Conservation (phyloP, 2,113 vertebrate species). For the Panthera leo region DNA sequence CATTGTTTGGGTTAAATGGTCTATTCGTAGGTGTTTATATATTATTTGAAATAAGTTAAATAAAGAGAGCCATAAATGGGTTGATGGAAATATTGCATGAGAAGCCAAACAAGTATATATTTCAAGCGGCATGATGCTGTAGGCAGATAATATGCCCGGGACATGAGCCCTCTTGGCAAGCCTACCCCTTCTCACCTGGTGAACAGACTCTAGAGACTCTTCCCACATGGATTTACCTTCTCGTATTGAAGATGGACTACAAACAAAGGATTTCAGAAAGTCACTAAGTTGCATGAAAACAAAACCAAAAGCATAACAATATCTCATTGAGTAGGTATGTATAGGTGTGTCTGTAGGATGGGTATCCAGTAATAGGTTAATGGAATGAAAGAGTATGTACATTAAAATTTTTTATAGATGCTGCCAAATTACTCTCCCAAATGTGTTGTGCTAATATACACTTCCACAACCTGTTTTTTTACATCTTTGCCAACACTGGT, state of each 20-base stretch:
- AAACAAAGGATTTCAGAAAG: not conserved
- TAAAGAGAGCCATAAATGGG: not conserved
- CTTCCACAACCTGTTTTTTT: not conserved
- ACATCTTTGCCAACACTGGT: not conserved
- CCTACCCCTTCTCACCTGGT: not conserved
- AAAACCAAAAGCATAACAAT: not conserved
- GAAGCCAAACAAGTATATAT: not conserved
- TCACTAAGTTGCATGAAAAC: not conserved
- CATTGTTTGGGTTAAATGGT: not conserved
- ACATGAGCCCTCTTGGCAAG: not conserved
- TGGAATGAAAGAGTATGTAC: not conserved
- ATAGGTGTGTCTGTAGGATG: not conserved
- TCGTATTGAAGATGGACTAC: not conserved
- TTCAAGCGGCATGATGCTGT: not conserved
- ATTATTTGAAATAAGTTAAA: not conserved
- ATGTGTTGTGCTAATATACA: not conserved
- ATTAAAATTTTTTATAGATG: not conserved
- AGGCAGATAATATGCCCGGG: not conserved
- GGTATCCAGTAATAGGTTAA: not conserved
- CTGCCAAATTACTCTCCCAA: slow-evolving; percentile 9
- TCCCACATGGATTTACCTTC: not conserved
- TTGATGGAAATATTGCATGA: not conserved
- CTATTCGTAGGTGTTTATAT: not conserved
- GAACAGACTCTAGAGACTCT: not conserved
- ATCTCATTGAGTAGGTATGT: not conserved